Evolutionary conservation across 1,140 invertebrate genomes (phyloP), one percentile per base, ranked within the genome.

Genomic region (Phthorimaea operculella): DNA sequence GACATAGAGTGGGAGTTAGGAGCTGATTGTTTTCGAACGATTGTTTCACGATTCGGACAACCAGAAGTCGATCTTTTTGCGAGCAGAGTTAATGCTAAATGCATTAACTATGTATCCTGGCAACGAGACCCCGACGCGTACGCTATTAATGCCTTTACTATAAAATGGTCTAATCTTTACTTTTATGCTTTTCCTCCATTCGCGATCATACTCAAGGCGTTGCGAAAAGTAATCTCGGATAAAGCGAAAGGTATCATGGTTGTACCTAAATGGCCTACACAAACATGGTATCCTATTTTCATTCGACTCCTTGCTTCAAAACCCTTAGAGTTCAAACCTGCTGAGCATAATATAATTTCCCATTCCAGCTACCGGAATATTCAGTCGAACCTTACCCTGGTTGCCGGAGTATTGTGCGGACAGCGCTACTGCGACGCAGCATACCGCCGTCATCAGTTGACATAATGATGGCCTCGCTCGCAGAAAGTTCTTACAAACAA

Each of bases 161-260:
- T 49, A 9, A 49, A n/a, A 9, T 49, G 47, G 47, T 49, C 47
- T 4, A 17, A 49, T 4, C 9, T 18, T 18, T 49, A 49, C 18
- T 49, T 49, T 49, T 49, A 49, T 21, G 47, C 47, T 9, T 49
- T 49, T n/a, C 47, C 47, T 21, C 47, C 47, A 7, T 17, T 49
- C 9, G 4, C 47, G 21, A 49, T 49, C n/a, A 49, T 49, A 18
- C 14, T 49, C 4, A 49, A 49, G n/a, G n/a, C 18, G 5, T n/a
- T 49, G 9, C 16, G 47, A 49, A 49, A 49, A 49, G 21, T 49
- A 18, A 49, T 49, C 14, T 7, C 47, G 4, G 47, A 49, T 21
- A 4, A 21, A 18, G 47, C 47, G 4, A 49, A 17, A 17, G 47
- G 47, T 21, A 49, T 49, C n/a, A n/a, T 49, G 15, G 18, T 49